Conservation (phyloP, 92 coral and sea anemone species). For the Desmophyllum pertusum region DNA sequence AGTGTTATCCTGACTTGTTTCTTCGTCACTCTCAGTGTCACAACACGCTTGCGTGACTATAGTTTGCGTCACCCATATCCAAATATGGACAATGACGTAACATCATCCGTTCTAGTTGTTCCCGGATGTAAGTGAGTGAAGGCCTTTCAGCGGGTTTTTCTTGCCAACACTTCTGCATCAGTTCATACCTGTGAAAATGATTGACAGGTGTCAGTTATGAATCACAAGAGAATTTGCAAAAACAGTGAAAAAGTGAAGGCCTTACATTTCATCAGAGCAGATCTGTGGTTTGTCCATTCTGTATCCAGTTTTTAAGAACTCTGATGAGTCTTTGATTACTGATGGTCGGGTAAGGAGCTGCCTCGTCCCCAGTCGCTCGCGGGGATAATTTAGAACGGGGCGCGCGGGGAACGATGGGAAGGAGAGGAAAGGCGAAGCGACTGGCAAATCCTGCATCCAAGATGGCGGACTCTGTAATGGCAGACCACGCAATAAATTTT, state of each 20-base stretch:
- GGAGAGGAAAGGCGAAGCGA: too few relatives aligned
- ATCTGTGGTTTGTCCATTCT: conserved; percentile 62
- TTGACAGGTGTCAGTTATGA: not conserved
- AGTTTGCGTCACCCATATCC: conserved; percentile 7
- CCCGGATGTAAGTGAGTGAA: not conserved
- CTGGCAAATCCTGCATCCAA: too few relatives aligned
- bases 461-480: too few relatives aligned
- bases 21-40: conserved; percentile 7
- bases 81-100: conserved; percentile 4
- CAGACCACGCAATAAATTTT: too few relatives aligned
- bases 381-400: too few relatives aligned
- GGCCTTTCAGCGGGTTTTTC: conserved; percentile 17
- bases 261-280: conserved; percentile 61
- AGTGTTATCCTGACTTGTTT: not conserved
- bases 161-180: conserved; percentile 4
- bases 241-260: not conserved
- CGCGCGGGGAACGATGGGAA: too few relatives aligned
- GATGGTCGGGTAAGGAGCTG: conserved; percentile 59
- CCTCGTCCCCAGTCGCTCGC: too few relatives aligned
- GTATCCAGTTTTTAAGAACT: conserved; percentile 41
- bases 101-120: conserved; percentile 20
- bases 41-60: conserved; percentile 2
- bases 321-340: conserved; percentile 28
- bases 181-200: not conserved
- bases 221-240: not conserved